Conservation (phyloP, 2,888 invertebrate species). For the Pinctada fucata region DNA sequence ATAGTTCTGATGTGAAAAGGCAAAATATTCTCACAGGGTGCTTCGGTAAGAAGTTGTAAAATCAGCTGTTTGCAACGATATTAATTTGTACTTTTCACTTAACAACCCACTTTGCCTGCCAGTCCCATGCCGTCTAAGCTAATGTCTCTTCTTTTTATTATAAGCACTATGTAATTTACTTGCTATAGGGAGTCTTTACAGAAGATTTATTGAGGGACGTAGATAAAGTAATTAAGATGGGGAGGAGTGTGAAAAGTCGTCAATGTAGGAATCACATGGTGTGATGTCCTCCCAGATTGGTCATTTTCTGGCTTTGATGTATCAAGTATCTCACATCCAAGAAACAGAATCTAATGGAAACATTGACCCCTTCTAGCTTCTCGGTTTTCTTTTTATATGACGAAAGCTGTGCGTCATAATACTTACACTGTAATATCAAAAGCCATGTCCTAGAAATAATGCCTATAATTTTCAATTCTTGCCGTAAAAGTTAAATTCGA, state of each 20-base stretch:
- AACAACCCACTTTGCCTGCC: not conserved
- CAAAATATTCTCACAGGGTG: conserved; percentile 21
- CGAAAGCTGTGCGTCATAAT: too few species aligned
- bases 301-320: too few species aligned
- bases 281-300: too few species aligned
- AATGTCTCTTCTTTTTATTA: not conserved
- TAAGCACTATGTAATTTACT: not conserved
- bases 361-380: too few species aligned
- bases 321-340: too few species aligned
- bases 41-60: not conserved
- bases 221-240: not conserved
- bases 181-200: not conserved
- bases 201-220: not conserved
- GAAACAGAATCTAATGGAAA: too few species aligned
- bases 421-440: too few species aligned
- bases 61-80: not conserved
- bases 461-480: too few species aligned
- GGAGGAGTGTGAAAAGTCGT: not conserved
- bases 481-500: too few species aligned
- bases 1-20: conserved; percentile 24
- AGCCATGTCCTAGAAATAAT: too few species aligned
- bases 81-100: not conserved
- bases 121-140: not conserved
- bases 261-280: too few species aligned
- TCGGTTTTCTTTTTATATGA: too few species aligned